Evolutionary conservation across 2,113 vertebrate genomes (phyloP), one percentile per base, ranked within the genome.

Genomic region (Sceloporus undulatus): DNA sequence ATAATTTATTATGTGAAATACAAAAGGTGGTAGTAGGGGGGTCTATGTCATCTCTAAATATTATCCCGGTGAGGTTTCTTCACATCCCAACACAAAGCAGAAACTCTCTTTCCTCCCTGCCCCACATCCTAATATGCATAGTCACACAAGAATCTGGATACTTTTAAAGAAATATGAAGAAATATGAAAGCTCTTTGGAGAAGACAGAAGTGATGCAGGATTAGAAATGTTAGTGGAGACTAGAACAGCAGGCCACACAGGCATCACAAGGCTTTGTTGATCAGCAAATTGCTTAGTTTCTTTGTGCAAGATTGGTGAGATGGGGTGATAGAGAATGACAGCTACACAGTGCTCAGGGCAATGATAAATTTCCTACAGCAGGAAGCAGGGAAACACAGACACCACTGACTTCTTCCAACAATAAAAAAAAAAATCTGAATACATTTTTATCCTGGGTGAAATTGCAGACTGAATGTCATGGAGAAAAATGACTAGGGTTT

Each of bases 331-430:
- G 89, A 89, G 90, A 92, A 75, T 89, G 91, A 79, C 92, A 94
- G 91, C 56, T 91, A 86, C 86, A 90, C 93, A 83, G 79, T 76
- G 94, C 66, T 84, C 18, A 42, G 91, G 88, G 92, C 84, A 18
- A 86, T 89, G 94, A 94, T 94, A 90, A 94, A 95, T 95, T 89
- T 94, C 56, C 38, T 14, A 4, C 0, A 21, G 0, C 0, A 71
- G 79, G 85, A 83, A 11, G 71, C 56, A 21, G 7, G 87, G 48
- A 10, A 81, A 0, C n/a, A 54, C 19, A 79, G 82, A 10, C 85
- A 76, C 25, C 13, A 77, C 1, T 65, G 70, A 27, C 13, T 38
- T 71, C 77, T 68, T 18, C 1, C 27, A 29, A 81, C 23, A 84
- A 71, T 23, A 75, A 40, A 48, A 14, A 48, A 14, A 81, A 65